These are phyloP conservation scores for Manis pentadactyla DNA, from an alignment of 2,797 vertebrate genomes.

Conservation along the genomic window DNA sequence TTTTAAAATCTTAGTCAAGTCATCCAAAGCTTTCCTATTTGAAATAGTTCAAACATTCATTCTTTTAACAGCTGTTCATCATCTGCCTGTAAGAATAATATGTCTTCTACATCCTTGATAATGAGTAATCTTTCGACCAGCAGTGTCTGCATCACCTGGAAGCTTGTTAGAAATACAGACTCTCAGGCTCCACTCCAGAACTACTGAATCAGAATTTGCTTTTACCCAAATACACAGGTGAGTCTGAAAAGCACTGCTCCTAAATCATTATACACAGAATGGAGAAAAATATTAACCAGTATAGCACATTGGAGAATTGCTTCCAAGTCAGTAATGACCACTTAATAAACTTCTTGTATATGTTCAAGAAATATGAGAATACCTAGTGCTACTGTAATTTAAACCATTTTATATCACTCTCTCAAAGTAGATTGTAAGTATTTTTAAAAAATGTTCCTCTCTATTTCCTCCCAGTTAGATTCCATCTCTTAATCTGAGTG, in stretches of 20 bases:
- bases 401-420: background rate
- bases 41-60: background rate
- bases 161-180: background rate
- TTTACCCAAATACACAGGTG: background rate
- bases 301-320: background rate
- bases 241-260: background rate
- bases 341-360: background rate
- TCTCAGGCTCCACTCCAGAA: background rate
- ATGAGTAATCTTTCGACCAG: background rate
- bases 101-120: background rate
- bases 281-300: background rate
- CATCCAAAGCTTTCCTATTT: background rate
- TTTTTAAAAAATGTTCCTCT: background rate
- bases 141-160: background rate
- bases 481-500: background rate
- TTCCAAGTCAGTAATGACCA: background rate
- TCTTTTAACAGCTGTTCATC: background rate
- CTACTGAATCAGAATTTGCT: background rate
- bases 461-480: background rate
- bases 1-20: slow-evolving; percentile 23
- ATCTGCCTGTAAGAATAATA: background rate
- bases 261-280: background rate
- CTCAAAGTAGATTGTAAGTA: background rate
- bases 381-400: background rate
- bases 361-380: background rate